These are phyloP conservation scores for Empis stercorea DNA, from an alignment of 2,888 invertebrate species.

Conservation along the genomic window DNA sequence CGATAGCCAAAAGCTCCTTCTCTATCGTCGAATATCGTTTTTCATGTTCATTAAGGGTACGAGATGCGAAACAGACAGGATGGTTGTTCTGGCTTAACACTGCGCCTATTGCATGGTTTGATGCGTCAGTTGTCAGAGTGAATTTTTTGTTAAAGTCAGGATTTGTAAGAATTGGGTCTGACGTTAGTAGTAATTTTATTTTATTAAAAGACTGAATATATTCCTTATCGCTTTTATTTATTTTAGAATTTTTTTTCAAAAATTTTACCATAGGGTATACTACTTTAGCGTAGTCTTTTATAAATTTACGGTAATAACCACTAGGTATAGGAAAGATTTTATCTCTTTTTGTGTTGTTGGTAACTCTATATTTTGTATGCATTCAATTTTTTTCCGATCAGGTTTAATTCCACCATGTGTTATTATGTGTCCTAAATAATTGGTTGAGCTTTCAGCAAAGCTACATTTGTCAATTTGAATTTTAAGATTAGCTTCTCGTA, in stretches of 20 bases:
- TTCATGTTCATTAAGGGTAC: constrained; percentile 8
- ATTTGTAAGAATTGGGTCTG: constrained; percentile 1
- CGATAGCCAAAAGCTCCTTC: constrained; percentile 7
- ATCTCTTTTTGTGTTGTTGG: constrained; percentile 11
- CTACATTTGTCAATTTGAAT: constrained; percentile 11
- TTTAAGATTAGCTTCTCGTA: constrained; percentile 8
- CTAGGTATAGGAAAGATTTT: too few species aligned
- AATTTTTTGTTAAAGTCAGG: constrained; percentile 4
- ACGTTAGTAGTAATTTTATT: constrained; percentile 1
- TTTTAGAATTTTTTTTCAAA: constrained; percentile 2
- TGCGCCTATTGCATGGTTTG: constrained; percentile 4
- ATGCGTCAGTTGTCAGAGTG: constrained; percentile 3
- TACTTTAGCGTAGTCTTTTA: constrained; percentile 2
- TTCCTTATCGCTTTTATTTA: not conserved
- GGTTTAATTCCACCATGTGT: constrained; percentile 9
- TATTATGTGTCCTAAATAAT: constrained; percentile 10
- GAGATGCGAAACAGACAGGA: constrained; percentile 3
- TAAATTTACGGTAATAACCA: constrained; percentile 7
- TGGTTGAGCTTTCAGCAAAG: constrained; percentile 6
- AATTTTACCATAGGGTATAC: constrained; percentile 1
- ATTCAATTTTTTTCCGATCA: constrained; percentile 7
- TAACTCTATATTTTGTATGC: constrained; percentile 1
- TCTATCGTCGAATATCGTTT: constrained; percentile 5
- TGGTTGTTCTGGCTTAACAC: constrained; percentile 3
- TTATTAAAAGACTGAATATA: constrained; percentile 2